These are phyloP conservation scores for Nothocercus nigrocapillus DNA, from an alignment of 2,113 vertebrate species.

Conservation along the genomic window DNA sequence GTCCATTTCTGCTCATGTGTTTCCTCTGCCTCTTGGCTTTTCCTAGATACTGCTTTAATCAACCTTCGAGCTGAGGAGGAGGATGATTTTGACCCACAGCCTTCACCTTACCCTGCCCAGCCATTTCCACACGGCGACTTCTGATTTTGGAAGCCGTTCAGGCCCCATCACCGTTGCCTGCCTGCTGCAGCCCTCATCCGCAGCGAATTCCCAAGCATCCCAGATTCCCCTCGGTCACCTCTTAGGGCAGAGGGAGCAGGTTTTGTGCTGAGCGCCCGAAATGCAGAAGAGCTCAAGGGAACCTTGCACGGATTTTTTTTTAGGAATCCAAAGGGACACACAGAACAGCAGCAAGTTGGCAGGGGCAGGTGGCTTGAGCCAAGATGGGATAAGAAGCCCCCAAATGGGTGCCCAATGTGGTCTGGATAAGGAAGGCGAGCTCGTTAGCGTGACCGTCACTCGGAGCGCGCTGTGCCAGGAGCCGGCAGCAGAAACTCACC, in stretches of 20 bases:
- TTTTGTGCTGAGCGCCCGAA: not conserved
- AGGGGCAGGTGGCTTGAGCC: not conserved
- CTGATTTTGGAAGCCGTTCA: not conserved
- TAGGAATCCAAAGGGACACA: not conserved
- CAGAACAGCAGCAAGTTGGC: fast-evolving
- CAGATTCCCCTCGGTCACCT: not conserved
- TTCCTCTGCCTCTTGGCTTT: not conserved
- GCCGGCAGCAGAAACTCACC: conserved; percentile 77
- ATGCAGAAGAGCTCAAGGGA: fast-evolving
- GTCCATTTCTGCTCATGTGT: not conserved
- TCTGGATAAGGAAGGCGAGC: not conserved
- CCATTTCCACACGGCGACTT: not conserved
- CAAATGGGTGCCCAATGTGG: not conserved
- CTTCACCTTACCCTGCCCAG: not conserved
- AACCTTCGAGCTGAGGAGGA: not conserved
- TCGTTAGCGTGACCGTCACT: not conserved
- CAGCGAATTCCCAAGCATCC: not conserved
- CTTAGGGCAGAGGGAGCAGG: not conserved
- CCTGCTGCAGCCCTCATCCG: fast-evolving
- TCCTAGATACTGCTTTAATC: not conserved
- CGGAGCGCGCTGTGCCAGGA: not conserved
- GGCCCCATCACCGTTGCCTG: fast-evolving
- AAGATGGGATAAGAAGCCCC: not conserved
- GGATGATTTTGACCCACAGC: not conserved
- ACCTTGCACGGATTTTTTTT: not conserved